Evolutionary conservation across 2,797 vertebrate species (phyloP).

Genomic region (Hypotaenidia philippensis): DNA sequence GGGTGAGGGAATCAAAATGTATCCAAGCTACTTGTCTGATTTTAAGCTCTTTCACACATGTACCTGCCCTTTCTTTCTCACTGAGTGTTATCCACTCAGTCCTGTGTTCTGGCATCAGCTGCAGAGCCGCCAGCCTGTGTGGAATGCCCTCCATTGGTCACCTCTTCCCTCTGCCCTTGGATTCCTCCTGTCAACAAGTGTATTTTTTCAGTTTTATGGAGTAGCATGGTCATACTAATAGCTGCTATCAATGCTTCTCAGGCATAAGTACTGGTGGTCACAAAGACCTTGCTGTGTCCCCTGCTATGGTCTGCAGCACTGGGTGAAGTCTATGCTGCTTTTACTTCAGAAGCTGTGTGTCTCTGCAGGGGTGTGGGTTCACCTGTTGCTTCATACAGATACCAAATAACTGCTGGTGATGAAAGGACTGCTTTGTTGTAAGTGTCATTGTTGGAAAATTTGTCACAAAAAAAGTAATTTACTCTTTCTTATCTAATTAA

Average conservation of each 20-base stretch:
- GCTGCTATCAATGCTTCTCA: background rate
- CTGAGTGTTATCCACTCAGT: background rate
- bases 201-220: background rate
- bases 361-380: background rate
- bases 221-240: background rate
- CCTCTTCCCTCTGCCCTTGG: background rate
- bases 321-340: background rate
- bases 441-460: background rate
- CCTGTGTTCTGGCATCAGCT: background rate
- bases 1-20: background rate
- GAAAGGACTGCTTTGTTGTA: background rate
- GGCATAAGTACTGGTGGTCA: accelerated
- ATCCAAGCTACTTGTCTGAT: background rate
- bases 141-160: background rate
- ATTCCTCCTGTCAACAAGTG: background rate
- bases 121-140: accelerated
- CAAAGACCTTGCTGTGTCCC: background rate
- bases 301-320: background rate
- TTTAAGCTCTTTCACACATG: background rate
- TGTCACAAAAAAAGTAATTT: conserved; percentile 1
- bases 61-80: background rate
- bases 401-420: background rate
- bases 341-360: background rate
- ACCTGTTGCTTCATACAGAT: background rate
- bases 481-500: background rate